Base-by-base conservation (phyloP, 1,140 invertebrate species). In the Antheraea mylitta region DNA sequence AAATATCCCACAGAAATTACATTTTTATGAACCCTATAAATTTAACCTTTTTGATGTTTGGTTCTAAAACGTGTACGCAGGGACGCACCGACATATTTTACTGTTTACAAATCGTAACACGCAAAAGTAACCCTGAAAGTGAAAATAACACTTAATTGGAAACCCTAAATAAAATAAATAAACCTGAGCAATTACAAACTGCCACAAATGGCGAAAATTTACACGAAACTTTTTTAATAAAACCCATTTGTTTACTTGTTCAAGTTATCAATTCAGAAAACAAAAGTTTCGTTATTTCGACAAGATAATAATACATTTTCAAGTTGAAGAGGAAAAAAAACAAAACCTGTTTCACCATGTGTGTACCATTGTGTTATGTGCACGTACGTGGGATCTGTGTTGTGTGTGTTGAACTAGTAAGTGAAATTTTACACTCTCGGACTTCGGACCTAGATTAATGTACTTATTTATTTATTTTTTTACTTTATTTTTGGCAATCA, bases 161-260 rank as follows among this genome's bases (percentile, higher is more conserved):
- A 53, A 53, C 9, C 11, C 11, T 16, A 53, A 13, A 53, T 53
- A 53, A 53, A 53, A 53, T 53, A 53, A 53, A 53, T 13, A 53
- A 53, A 53, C 45, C 45, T 53, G 45, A 53, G 45, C 45, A 53
- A 53, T 53, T 53, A 53, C 9, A n/a, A 53, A 53, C 11, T 53
- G 45, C 45, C 45, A 53, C 45, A 53, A 53, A 53, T 53, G 9
- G 45, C 11, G 5, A 10, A 16, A 53, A 53, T 53, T 53, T 53
- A 6, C 16, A 13, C 45, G 11, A 16, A 53, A 53, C 45, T 53
- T 53, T 53, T 53, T 53, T 53, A 53, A 16, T 53, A 53, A 53
- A 53, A 53, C 45, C 45, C 11, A 53, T 53, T 53, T 16, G 11
- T 53, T 53, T 53, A 13, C 4, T 9, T 53, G 45, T n/a, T 16